phyloP scores from a whole-genome alignment of 1,140 invertebrate species.

The Macrotrachela quadricornifera region DNA sequence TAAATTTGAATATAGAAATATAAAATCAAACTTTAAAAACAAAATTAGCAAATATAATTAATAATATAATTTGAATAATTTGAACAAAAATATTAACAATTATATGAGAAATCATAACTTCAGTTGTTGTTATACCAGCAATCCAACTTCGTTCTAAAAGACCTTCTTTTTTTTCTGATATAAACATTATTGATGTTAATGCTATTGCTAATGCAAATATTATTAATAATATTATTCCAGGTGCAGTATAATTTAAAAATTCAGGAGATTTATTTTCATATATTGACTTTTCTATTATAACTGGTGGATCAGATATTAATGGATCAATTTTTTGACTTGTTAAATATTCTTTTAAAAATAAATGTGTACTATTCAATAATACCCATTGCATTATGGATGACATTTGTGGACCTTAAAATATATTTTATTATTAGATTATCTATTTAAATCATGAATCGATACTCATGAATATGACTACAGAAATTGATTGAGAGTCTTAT shows the following conservation, averaged over 20 bases:
- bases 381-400: too few species aligned
- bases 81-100: conserved; percentile 81
- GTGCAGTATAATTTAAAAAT: conserved; percentile 81
- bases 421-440: too few species aligned
- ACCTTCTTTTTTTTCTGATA: conserved; percentile 49
- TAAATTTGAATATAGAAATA: too few species aligned
- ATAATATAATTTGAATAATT: conserved; percentile 64
- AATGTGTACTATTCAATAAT: too few species aligned
- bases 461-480: too few species aligned
- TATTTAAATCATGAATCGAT: too few species aligned
- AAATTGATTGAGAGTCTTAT: too few species aligned
- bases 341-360: too few species aligned
- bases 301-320: too few species aligned
- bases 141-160: conserved; percentile 19
- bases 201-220: conserved; percentile 83
- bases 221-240: conserved; percentile 79
- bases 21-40: conserved; percentile 29
- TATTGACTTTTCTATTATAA: conserved; percentile 42
- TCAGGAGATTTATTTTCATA: conserved; percentile 64
- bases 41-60: conserved; percentile 58
- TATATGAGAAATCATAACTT: conserved; percentile 73
- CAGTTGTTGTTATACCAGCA: conserved; percentile 54
- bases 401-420: too few species aligned
- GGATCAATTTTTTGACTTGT: too few species aligned
- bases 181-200: conserved; percentile 68